These are phyloP conservation scores for Apomyelois bistriatella DNA, from an alignment of 2,888 invertebrate species.

Conservation along the genomic window DNA sequence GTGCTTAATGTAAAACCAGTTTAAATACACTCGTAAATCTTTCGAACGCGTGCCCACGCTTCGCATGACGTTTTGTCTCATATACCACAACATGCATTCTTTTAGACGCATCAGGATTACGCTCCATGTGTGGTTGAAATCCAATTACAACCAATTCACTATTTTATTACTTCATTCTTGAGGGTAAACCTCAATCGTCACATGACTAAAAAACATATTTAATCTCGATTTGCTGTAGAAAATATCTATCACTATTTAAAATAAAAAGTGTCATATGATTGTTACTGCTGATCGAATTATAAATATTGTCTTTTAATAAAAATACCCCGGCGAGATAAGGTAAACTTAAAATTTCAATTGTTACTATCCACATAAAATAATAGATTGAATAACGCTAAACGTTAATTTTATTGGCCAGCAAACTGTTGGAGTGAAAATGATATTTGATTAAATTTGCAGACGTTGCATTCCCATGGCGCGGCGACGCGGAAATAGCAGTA, in stretches of 20 bases:
- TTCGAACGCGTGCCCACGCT: constrained; percentile 64
- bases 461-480: constrained; percentile 65
- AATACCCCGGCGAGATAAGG: constrained; percentile 4
- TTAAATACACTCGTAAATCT: constrained; percentile 77
- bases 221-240: background rate
- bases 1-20: constrained; percentile 74
- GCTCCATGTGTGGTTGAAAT: constrained; percentile 8
- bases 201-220: background rate
- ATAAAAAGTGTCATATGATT: too few species aligned
- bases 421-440: constrained; percentile 44
- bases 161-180: constrained; percentile 1
- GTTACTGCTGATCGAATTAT: too few species aligned
- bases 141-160: constrained; percentile 9
- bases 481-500: constrained; percentile 71
- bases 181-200: background rate
- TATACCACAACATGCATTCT: constrained; percentile 35
- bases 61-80: constrained; percentile 50
- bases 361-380: constrained; percentile 19
- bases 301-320: background rate
- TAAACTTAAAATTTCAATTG: constrained; percentile 4
- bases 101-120: constrained; percentile 12
- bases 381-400: constrained; percentile 27
- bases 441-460: constrained; percentile 68
- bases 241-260: too few species aligned
- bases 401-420: constrained; percentile 49